Percentiles rank a stretch among this genome's conserved stretches.
Evolutionary conservation across 2,888 invertebrate species (phyloP).

Genomic region (Leptarthrus brevirostris): DNA sequence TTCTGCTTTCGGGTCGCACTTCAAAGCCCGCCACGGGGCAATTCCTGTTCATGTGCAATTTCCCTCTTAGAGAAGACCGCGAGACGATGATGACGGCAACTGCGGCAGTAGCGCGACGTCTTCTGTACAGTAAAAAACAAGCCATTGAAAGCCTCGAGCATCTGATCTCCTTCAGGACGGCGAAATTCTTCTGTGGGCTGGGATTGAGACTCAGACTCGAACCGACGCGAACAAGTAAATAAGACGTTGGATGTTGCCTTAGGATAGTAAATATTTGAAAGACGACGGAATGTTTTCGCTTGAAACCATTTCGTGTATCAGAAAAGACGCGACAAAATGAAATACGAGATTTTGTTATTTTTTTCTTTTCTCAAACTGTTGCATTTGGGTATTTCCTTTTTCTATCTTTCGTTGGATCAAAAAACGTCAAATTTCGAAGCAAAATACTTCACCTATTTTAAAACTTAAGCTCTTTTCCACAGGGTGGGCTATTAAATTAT

Average conservation of each 20-base stretch:
- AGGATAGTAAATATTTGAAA: conserved; percentile 26
- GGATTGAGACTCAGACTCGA: no score
- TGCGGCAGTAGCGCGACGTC: not conserved
- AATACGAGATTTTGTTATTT: not conserved
- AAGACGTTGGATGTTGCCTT: conserved; percentile 10
- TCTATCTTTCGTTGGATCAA: no score
- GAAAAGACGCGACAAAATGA: not conserved
- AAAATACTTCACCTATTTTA: no score
- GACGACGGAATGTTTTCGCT: not conserved
- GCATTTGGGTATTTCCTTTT: no score
- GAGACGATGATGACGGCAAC: not conserved
- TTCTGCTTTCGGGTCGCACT: not conserved
- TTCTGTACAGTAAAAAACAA: conserved; percentile 18
- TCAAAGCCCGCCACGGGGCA: not conserved
- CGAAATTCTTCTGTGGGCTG: not conserved
- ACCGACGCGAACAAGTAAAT: conserved; percentile 6
- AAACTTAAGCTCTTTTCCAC: no score
- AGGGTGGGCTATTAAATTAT: no score
- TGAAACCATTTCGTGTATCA: not conserved
- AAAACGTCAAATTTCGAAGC: no score
- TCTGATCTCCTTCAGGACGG: not conserved
- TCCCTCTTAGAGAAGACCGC: not conserved
- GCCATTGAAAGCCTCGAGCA: not conserved
- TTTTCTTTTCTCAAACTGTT: no score
- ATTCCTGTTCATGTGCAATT: not conserved